Conservation (phyloP, 2,888 invertebrate species). For the Palloptera scutellata region DNA sequence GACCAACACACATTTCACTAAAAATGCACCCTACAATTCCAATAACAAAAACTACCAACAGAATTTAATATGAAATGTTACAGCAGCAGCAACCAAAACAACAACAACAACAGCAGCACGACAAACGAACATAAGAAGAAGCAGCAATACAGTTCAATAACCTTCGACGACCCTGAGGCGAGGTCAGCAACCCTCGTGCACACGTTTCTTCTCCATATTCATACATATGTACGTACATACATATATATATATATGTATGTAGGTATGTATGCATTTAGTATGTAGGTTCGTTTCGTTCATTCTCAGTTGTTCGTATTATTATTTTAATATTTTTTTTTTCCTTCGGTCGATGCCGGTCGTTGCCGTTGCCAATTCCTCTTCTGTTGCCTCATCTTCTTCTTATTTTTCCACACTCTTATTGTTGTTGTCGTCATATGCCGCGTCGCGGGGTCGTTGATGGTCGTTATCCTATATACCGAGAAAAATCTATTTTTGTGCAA, state of each 20-base stretch:
- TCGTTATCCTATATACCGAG: constrained; percentile 62
- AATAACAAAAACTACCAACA: constrained; percentile 12
- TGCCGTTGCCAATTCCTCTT: constrained; percentile 14
- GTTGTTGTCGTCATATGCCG: not conserved
- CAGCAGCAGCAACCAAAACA: constrained; percentile 28
- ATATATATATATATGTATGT: constrained; percentile 9
- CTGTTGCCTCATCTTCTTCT: not conserved
- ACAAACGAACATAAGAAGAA: constrained; percentile 13
- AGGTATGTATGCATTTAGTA: too few relatives aligned
- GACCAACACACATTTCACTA: constrained; percentile 56
- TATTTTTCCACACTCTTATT: not conserved
- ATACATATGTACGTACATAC: constrained; percentile 8
- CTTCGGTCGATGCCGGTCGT: constrained; percentile 25
- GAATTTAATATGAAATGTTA: too few relatives aligned
- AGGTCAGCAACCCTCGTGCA: constrained; percentile 64
- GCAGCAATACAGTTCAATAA: constrained; percentile 55
- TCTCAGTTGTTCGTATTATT: constrained; percentile 32
- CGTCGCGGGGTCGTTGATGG: constrained; percentile 58
- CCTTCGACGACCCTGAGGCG: constrained; percentile 65
- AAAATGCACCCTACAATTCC: constrained; percentile 26
- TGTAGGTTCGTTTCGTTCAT: constrained; percentile 21
- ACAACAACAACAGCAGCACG: constrained; percentile 24
- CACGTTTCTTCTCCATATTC: constrained; percentile 17
- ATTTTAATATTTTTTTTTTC: too few relatives aligned
- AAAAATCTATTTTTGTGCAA: constrained; percentile 53